These are phyloP conservation scores for Tachystola acroxantha DNA, from an alignment of 2,888 invertebrate species.

Conservation along the genomic window DNA sequence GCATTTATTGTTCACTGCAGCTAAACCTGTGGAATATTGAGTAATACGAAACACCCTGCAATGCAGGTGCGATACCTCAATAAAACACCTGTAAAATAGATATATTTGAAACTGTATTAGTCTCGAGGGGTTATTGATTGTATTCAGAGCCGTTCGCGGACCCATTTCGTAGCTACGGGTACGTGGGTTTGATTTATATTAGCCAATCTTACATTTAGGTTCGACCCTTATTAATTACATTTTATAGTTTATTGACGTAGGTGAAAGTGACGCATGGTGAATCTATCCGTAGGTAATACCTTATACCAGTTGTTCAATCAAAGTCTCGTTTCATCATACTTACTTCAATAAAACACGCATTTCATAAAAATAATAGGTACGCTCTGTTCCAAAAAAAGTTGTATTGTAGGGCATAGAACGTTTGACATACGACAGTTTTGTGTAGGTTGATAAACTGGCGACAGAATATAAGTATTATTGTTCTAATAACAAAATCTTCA, in stretches of 20 bases:
- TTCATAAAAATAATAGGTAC: no score
- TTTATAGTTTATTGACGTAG: neutral
- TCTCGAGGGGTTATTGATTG: conserved; percentile 5
- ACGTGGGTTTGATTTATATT: conserved; percentile 12
- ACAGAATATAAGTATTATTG: no score
- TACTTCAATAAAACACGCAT: no score
- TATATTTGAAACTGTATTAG: conserved; percentile 3
- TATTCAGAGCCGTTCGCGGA: conserved; percentile 6
- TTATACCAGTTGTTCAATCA: no score
- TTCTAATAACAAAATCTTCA: no score
- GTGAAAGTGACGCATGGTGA: no score
- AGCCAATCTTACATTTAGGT: conserved; percentile 6
- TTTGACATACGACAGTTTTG: no score
- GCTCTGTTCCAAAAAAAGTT: no score
- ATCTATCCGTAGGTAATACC: no score
- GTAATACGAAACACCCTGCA: conserved; percentile 6
- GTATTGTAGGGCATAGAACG: no score
- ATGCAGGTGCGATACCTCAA: conserved; percentile 3
- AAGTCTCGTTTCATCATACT: no score
- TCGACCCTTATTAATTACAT: conserved; percentile 8
- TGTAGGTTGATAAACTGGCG: no score
- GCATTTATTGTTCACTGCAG: neutral
- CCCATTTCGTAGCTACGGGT: conserved; percentile 15
- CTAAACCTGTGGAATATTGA: neutral
- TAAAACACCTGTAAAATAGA: conserved; percentile 8